Conservation (phyloP, 2,113 vertebrate genomes). For the Psilopsiagon aymara region DNA sequence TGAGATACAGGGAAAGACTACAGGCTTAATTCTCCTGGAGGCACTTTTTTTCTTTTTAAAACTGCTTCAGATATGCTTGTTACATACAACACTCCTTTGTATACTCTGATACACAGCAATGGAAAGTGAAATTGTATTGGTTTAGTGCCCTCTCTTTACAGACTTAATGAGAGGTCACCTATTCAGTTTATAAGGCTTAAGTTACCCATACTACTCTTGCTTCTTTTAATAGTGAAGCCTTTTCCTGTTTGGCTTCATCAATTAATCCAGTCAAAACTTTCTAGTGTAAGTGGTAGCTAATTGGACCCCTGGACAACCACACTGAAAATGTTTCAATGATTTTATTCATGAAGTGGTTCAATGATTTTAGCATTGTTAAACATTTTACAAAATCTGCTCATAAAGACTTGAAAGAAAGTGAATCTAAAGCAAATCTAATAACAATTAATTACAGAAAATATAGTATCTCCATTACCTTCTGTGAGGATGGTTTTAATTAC, state of each 20-base stretch:
- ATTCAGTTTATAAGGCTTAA: neutral
- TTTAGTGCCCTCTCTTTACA: neutral
- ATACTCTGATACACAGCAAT: neutral
- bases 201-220: accelerated
- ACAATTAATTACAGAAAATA: neutral
- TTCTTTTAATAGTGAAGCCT: neutral
- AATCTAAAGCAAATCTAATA: neutral
- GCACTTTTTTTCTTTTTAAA: neutral
- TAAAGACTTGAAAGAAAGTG: neutral
- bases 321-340: neutral
- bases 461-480: neutral
- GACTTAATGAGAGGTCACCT: neutral
- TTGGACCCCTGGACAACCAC: neutral
- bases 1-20: neutral
- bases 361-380: neutral
- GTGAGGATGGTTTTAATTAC: neutral
- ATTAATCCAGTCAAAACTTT: neutral
- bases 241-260: neutral
- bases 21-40: neutral
- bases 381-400: neutral
- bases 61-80: neutral
- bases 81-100: neutral
- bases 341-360: neutral
- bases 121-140: neutral
- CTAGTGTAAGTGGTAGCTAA: neutral